phyloP scores from a whole-genome alignment of 2,888 invertebrate species.

The Mylabris sibirica region DNA sequence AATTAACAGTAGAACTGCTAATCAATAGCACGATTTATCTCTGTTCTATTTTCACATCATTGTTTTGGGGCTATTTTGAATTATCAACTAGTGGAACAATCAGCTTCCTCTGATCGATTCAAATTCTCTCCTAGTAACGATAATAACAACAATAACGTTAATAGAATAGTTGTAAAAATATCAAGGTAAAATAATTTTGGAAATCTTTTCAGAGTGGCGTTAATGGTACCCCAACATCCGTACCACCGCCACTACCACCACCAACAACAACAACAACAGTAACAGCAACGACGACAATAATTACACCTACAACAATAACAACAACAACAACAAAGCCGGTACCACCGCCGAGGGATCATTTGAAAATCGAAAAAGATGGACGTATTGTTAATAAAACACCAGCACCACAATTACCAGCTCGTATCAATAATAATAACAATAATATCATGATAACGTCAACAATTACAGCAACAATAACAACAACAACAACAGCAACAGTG shows the following conservation, averaged over 20 bases:
- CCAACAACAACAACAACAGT: conserved; percentile 47
- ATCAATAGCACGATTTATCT: background rate
- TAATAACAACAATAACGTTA: background rate
- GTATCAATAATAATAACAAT: conserved; percentile 65
- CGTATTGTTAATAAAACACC: conserved; percentile 71
- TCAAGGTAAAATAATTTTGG: background rate
- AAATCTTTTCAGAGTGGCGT: conserved; percentile 50
- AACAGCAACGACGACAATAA: background rate
- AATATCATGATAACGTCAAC: conserved; percentile 50
- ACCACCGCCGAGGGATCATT: conserved; percentile 72
- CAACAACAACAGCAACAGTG: conserved; percentile 36
- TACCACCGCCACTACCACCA: conserved; percentile 59
- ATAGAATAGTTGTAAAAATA: background rate
- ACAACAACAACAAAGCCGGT: conserved; percentile 60
- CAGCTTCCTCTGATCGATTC: background rate
- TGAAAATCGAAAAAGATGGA: conserved; percentile 69
- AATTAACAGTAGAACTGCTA: conserved; percentile 5
- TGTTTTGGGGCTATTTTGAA: background rate
- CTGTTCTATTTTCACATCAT: background rate
- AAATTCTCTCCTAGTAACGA: background rate
- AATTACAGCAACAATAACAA: conserved; percentile 36
- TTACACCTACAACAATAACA: conserved; percentile 50
- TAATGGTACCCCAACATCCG: conserved; percentile 55
- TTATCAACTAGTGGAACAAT: conserved; percentile 7
- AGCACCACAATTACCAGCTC: conserved; percentile 73